A percentile compares a stretch with the other conserved stretches of the same genome.
These are phyloP conservation scores for Ditula angustiorana DNA, from an alignment of 2,888 invertebrate species.

Conservation along the genomic window DNA sequence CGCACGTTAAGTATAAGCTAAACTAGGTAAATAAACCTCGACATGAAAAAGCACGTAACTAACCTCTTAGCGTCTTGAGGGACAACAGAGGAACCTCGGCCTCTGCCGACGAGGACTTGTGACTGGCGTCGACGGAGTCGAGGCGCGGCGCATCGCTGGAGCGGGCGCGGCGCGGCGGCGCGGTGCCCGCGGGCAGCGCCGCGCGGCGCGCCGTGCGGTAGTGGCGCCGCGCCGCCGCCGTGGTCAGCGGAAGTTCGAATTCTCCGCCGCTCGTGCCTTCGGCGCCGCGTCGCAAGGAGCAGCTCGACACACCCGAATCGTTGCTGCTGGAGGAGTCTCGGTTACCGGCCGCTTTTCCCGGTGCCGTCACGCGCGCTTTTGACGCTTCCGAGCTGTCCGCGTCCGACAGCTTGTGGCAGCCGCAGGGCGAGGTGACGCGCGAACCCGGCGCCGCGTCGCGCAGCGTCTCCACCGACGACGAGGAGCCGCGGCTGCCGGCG, in stretches of 20 bases:
- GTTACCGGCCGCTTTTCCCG: constrained; percentile 89
- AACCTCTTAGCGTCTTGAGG: constrained; percentile 83
- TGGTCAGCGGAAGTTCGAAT: constrained; percentile 87
- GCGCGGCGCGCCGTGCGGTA: constrained; percentile 84
- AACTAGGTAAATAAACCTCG: background rate
- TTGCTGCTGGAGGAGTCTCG: constrained; percentile 93
- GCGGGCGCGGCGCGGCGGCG: constrained; percentile 88
- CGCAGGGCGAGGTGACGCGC: constrained; percentile 69
- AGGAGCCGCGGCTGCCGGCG: constrained; percentile 70
- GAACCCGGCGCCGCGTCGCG: constrained; percentile 66
- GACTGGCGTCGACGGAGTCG: constrained; percentile 75
- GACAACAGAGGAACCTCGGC: constrained; percentile 90
- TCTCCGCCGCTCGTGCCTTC: constrained; percentile 77
- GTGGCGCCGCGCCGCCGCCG: constrained; percentile 80
- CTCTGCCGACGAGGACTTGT: constrained; percentile 91
- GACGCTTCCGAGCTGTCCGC: constrained; percentile 76
- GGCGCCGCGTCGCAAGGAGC: constrained; percentile 85
- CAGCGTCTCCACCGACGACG: constrained; percentile 80
- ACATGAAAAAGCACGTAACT: background rate
- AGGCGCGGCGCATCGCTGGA: constrained; percentile 88
- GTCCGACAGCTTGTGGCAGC: constrained; percentile 68
- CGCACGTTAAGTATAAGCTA: constrained; percentile 1
- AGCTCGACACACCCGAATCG: constrained; percentile 91
- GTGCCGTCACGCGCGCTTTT: constrained; percentile 74
- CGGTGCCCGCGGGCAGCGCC: constrained; percentile 83